phyloP scores from a whole-genome alignment of 2,113 vertebrate species.

The Rhinolophus ferrumequinum region DNA sequence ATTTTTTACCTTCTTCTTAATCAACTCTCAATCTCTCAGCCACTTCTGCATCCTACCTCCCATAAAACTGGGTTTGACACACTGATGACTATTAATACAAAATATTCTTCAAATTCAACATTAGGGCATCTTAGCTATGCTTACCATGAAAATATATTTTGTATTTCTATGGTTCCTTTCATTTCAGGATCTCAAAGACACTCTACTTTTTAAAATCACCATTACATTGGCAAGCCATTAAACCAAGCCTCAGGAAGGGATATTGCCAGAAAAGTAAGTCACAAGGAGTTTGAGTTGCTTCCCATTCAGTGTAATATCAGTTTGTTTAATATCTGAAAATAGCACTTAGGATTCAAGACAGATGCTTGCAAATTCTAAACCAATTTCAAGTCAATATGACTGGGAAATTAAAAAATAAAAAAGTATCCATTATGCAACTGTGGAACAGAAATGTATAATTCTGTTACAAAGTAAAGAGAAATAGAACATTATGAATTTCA shows the following conservation, averaged over 20 bases:
- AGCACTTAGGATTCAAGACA: not conserved
- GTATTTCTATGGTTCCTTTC: not conserved
- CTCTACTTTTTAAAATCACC: not conserved
- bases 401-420: not conserved
- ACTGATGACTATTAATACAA: not conserved
- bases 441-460: not conserved
- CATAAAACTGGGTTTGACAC: not conserved
- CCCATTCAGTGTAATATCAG: not conserved
- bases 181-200: not conserved
- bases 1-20: not conserved
- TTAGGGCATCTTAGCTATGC: not conserved
- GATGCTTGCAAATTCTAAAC: slow-evolving; percentile 39
- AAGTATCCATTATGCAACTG: not conserved
- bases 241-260: not conserved
- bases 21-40: not conserved
- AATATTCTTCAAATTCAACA: not conserved
- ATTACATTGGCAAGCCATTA: not conserved
- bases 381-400: not conserved
- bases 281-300: not conserved
- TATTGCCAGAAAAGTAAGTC: not conserved
- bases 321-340: slow-evolving; percentile 19
- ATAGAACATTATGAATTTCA: slow-evolving; percentile 15
- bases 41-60: not conserved
- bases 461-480: not conserved
- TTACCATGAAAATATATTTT: not conserved